Evolutionary conservation across 2,888 invertebrate genomes (phyloP), one percentile per base, ranked within the genome.

Genomic region (Trachelus troglodyta): DNA sequence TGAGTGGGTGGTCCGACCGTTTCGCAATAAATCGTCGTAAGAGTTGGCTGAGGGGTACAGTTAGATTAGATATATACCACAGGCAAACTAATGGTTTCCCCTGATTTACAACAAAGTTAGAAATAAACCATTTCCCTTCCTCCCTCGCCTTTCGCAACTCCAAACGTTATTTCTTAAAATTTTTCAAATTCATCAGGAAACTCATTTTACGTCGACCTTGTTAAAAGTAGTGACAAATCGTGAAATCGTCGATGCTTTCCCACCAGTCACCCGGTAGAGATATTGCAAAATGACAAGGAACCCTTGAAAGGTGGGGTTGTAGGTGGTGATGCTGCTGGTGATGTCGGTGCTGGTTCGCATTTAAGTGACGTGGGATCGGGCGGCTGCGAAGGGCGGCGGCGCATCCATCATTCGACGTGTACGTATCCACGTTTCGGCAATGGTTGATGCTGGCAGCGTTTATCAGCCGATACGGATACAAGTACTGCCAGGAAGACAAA

Each of bases 341-440:
- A 56, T 56, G 56, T 56, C 56, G 56, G 56, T 56, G 71, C 12
- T 34, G 71, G 33, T 71, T 71, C 71, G 81, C 80, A 79, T 81
- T 85, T 87, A 87, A 87, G 87, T 87, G 87, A 86, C 84, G 87
- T 87, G 87, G 87, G 87, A 87, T 87, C 83, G 84, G 75, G 79
- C 84, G 82, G 86, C 83, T 84, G 86, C 83, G 85, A 83, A 82
- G 81, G 83, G 81, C 82, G 73, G 83, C 68, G 77, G 83, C 79
- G 81, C 87, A 87, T 87, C 87, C 86, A 87, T 87, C 87, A 86
- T 87, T 87, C 84, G 71, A 12, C 33, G 71, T 71, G 71, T 71
- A 31, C 71, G 11, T 71, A 71, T 71, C 31, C 71, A 23, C 71
- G 34, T 71, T 34, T 71, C 71, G 31, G 34, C 31, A 31, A 71